These are phyloP conservation scores for Mixornis gularis DNA, from an alignment of 2,113 vertebrate species.

Conservation along the genomic window DNA sequence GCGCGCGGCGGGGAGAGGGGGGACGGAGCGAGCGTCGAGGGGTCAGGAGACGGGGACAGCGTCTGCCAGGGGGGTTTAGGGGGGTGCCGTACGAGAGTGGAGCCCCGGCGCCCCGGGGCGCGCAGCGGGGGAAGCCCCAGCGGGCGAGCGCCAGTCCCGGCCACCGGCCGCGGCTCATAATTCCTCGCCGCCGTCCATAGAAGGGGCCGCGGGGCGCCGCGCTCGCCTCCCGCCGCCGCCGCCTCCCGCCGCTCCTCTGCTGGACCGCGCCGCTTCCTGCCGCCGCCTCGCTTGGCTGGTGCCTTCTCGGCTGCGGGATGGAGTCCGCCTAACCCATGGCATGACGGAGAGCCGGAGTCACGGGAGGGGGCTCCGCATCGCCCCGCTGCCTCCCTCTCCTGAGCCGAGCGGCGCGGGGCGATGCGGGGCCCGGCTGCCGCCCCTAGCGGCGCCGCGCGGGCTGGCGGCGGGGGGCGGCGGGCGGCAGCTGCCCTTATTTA, in stretches of 20 bases:
- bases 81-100: neutral
- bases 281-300: neutral
- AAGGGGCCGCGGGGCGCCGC: neutral
- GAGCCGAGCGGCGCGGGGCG: too few species aligned
- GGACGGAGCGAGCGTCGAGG: neutral
- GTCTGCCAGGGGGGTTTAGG: neutral
- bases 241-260: neutral
- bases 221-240: neutral
- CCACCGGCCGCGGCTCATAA: constrained; percentile 32
- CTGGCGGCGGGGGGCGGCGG: neutral
- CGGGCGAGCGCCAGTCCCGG: constrained; percentile 9
- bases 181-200: constrained; percentile 10
- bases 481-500: neutral
- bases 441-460: too few species aligned
- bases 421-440: too few species aligned
- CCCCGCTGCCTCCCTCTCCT: neutral
- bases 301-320: neutral
- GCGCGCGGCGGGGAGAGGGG: neutral
- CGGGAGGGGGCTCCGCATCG: neutral
- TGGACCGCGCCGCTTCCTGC: neutral
- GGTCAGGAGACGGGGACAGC: neutral
- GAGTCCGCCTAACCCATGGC: constrained; percentile 44
- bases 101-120: neutral
- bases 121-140: neutral
- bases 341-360: constrained; percentile 22